Evolutionary conservation across 2,888 invertebrate species (phyloP).

Genomic region (Aspidapion aeneum): DNA sequence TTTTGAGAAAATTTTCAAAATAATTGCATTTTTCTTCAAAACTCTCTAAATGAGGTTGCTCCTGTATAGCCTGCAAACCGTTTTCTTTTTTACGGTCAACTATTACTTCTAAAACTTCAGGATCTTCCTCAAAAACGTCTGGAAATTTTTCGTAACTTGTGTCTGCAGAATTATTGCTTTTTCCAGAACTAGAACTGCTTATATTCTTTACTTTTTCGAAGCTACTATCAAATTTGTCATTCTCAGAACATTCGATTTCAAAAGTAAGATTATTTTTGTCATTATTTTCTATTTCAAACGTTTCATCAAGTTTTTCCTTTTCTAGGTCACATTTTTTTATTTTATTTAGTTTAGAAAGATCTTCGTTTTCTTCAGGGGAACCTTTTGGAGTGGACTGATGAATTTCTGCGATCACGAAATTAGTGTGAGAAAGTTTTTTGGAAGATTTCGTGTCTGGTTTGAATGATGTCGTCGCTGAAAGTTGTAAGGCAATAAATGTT

Average conservation of each 20-base stretch:
- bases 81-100: neutral
- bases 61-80: neutral
- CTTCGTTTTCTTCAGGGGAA: neutral
- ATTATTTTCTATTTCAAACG: no score
- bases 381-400: neutral
- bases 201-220: neutral
- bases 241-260: neutral
- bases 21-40: neutral
- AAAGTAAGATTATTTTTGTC: neutral
- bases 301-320: no score
- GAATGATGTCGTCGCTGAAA: neutral
- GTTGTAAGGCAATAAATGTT: no score
- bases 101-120: neutral
- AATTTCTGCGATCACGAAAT: neutral
- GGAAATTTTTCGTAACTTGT: constrained; percentile 18
- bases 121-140: constrained; percentile 10
- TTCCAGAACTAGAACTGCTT: neutral
- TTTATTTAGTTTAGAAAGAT: no score
- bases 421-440: neutral
- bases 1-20: neutral
- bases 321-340: neutral
- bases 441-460: neutral
- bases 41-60: neutral
- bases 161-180: neutral
- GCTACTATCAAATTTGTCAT: neutral